These are phyloP conservation scores for Alauda arvensis DNA, from an alignment of 2,797 vertebrate genomes.

Conservation along the genomic window DNA sequence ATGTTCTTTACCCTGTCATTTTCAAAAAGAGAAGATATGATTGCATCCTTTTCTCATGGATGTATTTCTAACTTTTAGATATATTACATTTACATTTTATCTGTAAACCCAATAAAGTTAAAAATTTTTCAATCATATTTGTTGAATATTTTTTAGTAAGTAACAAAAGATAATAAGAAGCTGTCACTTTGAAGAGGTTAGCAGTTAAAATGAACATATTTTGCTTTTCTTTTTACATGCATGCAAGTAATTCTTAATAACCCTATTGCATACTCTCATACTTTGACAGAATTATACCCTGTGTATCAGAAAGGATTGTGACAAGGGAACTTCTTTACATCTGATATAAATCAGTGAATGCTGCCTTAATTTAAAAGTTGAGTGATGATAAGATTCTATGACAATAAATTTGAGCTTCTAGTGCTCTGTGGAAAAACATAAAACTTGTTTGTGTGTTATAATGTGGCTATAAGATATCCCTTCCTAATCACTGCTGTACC, in stretches of 20 bases:
- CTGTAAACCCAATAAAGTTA: conserved; percentile 9
- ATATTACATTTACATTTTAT: not conserved
- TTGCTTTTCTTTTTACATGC: not conserved
- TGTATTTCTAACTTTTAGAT: not conserved
- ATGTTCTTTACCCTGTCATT: not conserved
- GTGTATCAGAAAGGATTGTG: conserved; percentile 47
- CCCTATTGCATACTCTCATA: not conserved
- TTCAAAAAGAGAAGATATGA: not conserved
- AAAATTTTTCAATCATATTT: conserved; percentile 7
- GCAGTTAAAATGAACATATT: conserved; percentile 10
- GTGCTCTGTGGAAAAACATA: conserved; percentile 66
- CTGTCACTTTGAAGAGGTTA: conserved; percentile 16
- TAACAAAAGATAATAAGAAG: not conserved
- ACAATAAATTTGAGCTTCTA: conserved; percentile 65
- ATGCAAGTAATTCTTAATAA: conserved; percentile 57
- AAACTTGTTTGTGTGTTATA: conserved; percentile 68
- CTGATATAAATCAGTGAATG: conserved; percentile 55
- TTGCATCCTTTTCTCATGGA: not conserved
- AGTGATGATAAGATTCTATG: conserved; percentile 54
- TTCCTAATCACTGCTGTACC: conserved; percentile 58
- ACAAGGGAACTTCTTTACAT: conserved; percentile 52
- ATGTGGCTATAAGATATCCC: conserved; percentile 61
- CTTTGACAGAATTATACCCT: conserved; percentile 41
- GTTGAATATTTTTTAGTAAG: not conserved
- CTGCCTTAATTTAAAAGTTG: conserved; percentile 63